These are phyloP conservation scores for Gracilinanus agilis DNA, from an alignment of 2,113 vertebrate genomes.

Conservation along the genomic window DNA sequence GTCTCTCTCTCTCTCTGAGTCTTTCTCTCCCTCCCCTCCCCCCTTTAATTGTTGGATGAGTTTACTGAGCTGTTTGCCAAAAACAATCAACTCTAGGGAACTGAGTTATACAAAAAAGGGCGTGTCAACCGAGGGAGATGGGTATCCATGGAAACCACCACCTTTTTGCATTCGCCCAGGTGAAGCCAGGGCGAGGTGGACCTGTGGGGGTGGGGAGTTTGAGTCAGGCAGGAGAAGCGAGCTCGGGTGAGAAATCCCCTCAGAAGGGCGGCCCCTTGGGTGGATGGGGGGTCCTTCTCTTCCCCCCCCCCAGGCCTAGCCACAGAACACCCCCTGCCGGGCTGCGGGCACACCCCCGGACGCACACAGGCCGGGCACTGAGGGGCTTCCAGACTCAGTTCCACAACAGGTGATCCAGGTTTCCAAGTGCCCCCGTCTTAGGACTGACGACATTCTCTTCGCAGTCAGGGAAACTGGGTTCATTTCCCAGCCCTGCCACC, in stretches of 20 bases:
- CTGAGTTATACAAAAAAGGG: conserved; percentile 89
- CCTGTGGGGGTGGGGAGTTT: conserved; percentile 46
- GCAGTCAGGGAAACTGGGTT: neutral
- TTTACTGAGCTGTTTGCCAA: conserved; percentile 86
- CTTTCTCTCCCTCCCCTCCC: conserved; percentile 70
- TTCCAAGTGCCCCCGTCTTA: neutral
- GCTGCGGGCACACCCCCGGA: neutral
- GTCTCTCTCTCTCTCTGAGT: conserved; percentile 51
- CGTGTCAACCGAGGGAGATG: conserved; percentile 81
- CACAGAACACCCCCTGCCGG: neutral
- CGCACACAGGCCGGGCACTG: fast-evolving
- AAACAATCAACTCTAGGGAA: conserved; percentile 86
- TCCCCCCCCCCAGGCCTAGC: fast-evolving
- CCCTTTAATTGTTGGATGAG: conserved; percentile 85
- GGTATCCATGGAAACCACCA: conserved; percentile 87
- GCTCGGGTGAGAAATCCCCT: neutral
- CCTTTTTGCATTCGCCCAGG: conserved; percentile 83
- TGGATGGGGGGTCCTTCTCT: fast-evolving
- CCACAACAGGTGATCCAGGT: neutral
- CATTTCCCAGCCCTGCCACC: neutral
- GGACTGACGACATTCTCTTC: neutral
- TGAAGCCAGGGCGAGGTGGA: conserved; percentile 79
- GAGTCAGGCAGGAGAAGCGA: neutral
- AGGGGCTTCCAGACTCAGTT: neutral
- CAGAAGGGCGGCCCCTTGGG: neutral